A percentile compares a stretch with the other conserved stretches of the same genome.
Evolutionary conservation across 2,113 vertebrate species (phyloP).

Genomic region (Bagarius yarrelli): DNA sequence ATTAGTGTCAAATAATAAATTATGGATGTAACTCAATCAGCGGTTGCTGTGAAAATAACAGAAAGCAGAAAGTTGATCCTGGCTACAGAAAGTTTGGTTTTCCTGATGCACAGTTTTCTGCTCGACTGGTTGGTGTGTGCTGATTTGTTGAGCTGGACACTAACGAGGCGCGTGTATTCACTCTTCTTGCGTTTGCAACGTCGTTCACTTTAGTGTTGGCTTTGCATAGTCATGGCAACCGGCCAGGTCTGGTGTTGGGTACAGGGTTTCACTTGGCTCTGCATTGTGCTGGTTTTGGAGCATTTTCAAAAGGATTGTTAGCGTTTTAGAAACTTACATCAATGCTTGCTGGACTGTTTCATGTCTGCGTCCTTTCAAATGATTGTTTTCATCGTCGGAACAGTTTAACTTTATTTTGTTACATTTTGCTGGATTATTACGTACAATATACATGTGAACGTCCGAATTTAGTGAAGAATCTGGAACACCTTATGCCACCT

Average conservation of each 20-base stretch:
- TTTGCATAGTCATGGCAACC: constrained; percentile 49
- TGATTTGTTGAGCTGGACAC: constrained; percentile 9
- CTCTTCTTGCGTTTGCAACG: constrained; percentile 37
- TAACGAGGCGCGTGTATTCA: constrained; percentile 21
- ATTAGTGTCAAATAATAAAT: too few species aligned
- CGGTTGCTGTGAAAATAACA: neutral
- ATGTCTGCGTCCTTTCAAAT: neutral
- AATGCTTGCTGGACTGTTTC: neutral
- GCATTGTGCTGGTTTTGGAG: constrained; percentile 45
- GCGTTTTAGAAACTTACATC: constrained; percentile 13
- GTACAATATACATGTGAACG: neutral
- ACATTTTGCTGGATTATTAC: neutral
- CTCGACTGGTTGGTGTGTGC: neutral
- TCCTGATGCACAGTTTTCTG: neutral
- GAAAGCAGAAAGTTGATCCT: neutral
- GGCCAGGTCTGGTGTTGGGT: constrained; percentile 47
- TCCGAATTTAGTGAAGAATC: neutral
- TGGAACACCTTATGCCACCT: constrained; percentile 1
- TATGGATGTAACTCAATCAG: too few species aligned
- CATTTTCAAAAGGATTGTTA: constrained; percentile 41
- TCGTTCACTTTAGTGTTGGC: constrained; percentile 48
- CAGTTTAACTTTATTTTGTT: neutral
- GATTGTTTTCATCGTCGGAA: neutral
- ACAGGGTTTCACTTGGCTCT: constrained; percentile 49
- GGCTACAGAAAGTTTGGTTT: neutral